Evolutionary conservation across 2,888 invertebrate genomes (phyloP).

Genomic region (Drosophila subquinaria): DNA sequence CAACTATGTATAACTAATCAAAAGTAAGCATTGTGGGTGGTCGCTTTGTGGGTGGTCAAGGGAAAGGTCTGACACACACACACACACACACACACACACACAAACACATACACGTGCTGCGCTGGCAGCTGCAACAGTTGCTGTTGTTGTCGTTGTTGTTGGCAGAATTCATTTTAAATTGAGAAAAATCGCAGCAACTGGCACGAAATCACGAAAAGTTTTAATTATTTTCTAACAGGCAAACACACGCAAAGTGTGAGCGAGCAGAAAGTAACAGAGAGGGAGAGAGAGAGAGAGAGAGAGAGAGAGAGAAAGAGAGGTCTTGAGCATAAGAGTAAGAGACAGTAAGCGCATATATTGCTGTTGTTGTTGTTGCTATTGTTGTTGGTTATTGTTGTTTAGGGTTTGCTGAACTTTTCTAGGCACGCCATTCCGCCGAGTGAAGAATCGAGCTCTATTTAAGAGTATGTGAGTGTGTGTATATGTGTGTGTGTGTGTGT

Average conservation of each 20-base stretch:
- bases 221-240: slow-evolving; percentile 80
- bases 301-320: background rate
- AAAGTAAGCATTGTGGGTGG: slow-evolving; percentile 49
- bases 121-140: slow-evolving; percentile 27
- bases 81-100: slow-evolving; percentile 20
- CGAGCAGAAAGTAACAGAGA: background rate
- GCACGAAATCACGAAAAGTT: slow-evolving; percentile 79
- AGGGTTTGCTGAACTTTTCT: slow-evolving; percentile 62
- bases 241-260: slow-evolving; percentile 61
- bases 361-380: slow-evolving; percentile 17
- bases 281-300: background rate
- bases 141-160: slow-evolving; percentile 47
- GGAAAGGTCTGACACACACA: slow-evolving; percentile 47
- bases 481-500: slow-evolving; percentile 4
- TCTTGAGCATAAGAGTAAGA: slow-evolving; percentile 8
- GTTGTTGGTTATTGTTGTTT: slow-evolving; percentile 25
- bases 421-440: slow-evolving; percentile 51
- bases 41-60: slow-evolving; percentile 21
- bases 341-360: slow-evolving; percentile 23
- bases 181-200: slow-evolving; percentile 77
- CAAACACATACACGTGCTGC: slow-evolving; percentile 1
- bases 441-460: slow-evolving; percentile 20
- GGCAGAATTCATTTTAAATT: slow-evolving; percentile 75
- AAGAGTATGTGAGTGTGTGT: background rate
- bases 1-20: slow-evolving; percentile 55